Evolutionary conservation across 2,113 vertebrate genomes (phyloP).

Genomic region (Scortum barcoo): DNA sequence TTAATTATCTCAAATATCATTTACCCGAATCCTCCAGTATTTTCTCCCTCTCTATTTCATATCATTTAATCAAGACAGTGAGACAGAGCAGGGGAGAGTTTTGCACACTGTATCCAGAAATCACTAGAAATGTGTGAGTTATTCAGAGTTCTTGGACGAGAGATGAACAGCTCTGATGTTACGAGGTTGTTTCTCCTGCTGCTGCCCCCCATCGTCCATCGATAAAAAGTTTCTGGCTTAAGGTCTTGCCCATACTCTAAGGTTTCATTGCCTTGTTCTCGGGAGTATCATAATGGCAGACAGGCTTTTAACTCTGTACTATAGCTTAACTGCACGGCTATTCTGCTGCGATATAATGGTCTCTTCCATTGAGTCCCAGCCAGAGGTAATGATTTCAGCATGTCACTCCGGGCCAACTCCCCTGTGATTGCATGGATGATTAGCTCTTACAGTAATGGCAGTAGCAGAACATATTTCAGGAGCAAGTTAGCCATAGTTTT

Average conservation of each 20-base stretch:
- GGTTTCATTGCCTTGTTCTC: conserved; percentile 58
- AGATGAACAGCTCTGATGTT: conserved; percentile 31
- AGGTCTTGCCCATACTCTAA: conserved; percentile 34
- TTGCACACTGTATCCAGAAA: neutral
- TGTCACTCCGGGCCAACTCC: conserved; percentile 62
- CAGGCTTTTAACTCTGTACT: conserved; percentile 39
- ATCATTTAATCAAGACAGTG: conserved; percentile 4
- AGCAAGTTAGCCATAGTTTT: conserved; percentile 61
- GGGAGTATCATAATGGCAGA: conserved; percentile 46
- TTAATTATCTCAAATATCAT: neutral
- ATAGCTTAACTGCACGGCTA: conserved; percentile 28
- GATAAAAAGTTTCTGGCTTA: conserved; percentile 43
- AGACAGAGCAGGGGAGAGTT: neutral
- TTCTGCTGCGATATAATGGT: conserved; percentile 57
- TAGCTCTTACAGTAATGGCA: conserved; percentile 77
- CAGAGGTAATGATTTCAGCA: conserved; percentile 78
- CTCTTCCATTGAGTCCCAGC: conserved; percentile 59
- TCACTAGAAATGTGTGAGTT: neutral
- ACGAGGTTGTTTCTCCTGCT: conserved; percentile 9
- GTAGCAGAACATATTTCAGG: conserved; percentile 71
- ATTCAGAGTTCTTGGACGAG: conserved; percentile 5
- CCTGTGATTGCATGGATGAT: conserved; percentile 76
- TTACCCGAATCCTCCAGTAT: neutral
- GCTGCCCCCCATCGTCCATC: conserved; percentile 16
- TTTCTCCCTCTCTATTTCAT: neutral